Evolutionary conservation across 92 coral and sea anemone genomes (phyloP).

Genomic region (Epizoanthus stellaris): DNA sequence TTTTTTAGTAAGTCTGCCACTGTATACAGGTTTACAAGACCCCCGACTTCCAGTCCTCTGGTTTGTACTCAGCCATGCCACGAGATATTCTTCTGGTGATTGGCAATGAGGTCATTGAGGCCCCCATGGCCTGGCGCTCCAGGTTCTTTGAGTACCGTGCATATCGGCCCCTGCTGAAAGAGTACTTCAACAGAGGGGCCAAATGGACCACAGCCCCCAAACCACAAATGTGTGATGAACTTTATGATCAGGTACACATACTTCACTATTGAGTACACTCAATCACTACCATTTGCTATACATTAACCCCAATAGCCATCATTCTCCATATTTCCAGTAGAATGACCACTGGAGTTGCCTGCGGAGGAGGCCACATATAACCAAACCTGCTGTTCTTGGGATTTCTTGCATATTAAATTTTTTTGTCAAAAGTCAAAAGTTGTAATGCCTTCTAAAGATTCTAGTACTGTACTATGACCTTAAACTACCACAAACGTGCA

Average conservation of each 20-base stretch:
- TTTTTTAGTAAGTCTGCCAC: background rate
- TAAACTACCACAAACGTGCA: no score
- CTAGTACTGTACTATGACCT: no score
- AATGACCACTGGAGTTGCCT: no score
- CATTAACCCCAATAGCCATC: no score
- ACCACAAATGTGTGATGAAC: constrained; percentile 65
- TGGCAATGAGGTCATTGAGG: constrained; percentile 72
- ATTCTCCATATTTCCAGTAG: no score
- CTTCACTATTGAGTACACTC: no score
- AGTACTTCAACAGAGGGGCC: constrained; percentile 75
- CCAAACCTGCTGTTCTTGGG: no score
- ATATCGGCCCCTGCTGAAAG: constrained; percentile 71
- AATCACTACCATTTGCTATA: no score
- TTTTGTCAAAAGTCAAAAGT: no score
- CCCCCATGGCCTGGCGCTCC: constrained; percentile 77
- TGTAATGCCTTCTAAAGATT: no score
- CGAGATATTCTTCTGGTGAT: constrained; percentile 40
- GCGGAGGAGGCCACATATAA: no score
- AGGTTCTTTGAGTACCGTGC: constrained; percentile 80
- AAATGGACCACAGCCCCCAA: constrained; percentile 80
- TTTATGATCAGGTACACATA: constrained; percentile 55
- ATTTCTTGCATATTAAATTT: no score
- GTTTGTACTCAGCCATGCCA: constrained; percentile 63
- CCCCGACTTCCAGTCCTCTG: constrained; percentile 69
- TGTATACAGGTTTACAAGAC: constrained; percentile 55